phyloP scores from a whole-genome alignment of 1,140 invertebrate genomes.

The Glossosoma conforme region DNA sequence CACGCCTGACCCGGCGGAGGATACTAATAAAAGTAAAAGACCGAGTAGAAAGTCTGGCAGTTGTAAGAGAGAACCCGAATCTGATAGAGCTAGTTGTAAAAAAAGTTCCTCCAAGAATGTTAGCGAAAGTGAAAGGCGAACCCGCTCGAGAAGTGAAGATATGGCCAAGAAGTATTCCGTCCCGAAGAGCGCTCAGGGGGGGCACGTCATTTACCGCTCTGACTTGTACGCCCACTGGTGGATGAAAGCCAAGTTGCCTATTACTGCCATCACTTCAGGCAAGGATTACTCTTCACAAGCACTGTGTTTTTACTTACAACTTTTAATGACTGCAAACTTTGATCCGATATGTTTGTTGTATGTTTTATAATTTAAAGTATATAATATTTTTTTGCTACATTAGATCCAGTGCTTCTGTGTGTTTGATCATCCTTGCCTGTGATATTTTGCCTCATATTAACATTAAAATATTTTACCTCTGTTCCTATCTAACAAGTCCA shows the following conservation, averaged over 20 bases:
- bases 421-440: constrained; percentile 55
- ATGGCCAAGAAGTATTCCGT: constrained; percentile 43
- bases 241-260: constrained; percentile 78
- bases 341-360: constrained; percentile 18
- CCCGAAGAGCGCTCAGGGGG: constrained; percentile 37
- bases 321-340: constrained; percentile 10
- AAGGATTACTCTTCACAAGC: constrained; percentile 50
- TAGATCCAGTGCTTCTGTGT: constrained; percentile 44
- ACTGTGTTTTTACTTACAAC: constrained; percentile 28
- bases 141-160: constrained; percentile 46
- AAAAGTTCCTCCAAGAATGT: constrained; percentile 4
- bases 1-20: constrained; percentile 37
- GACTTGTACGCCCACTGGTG: constrained; percentile 88
- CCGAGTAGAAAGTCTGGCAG: constrained; percentile 15
- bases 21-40: constrained; percentile 7
- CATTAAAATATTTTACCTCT: constrained; percentile 29
- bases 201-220: constrained; percentile 63
- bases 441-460: constrained; percentile 50
- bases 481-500: too few relatives aligned
- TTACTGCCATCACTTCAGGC: constrained; percentile 58
- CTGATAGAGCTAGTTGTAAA: neutral
- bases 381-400: constrained; percentile 13
- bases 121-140: constrained; percentile 9
- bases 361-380: constrained; percentile 17
- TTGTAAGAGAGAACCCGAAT: constrained; percentile 17